These are phyloP conservation scores for Willisornis vidua DNA, from an alignment of 2,113 vertebrate genomes.

Conservation along the genomic window DNA sequence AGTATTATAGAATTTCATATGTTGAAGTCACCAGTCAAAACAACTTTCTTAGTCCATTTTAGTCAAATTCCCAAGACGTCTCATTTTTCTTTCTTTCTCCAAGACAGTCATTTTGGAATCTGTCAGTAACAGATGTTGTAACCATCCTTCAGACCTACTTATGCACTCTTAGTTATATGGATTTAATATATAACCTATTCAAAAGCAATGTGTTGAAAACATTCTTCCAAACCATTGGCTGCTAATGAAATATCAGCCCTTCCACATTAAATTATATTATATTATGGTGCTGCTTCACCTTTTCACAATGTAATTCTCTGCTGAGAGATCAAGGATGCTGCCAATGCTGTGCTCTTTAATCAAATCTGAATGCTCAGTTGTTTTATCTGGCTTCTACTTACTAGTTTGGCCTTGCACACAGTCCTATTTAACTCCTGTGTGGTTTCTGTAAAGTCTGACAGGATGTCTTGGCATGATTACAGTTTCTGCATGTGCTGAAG, in stretches of 20 bases:
- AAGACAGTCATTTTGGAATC: neutral
- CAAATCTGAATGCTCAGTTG: slow-evolving; percentile 4
- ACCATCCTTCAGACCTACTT: neutral
- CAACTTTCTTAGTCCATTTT: neutral
- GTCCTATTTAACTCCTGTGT: neutral
- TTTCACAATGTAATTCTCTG: neutral
- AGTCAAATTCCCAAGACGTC: neutral
- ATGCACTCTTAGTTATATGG: neutral
- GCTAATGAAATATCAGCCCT: slow-evolving; percentile 38
- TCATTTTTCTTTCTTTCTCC: neutral
- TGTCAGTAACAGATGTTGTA: neutral
- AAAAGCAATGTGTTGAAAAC: slow-evolving; percentile 8
- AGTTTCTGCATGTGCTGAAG: neutral
- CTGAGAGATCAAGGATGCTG: slow-evolving; percentile 14
- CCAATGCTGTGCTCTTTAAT: neutral
- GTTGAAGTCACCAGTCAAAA: neutral
- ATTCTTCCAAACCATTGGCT: slow-evolving; percentile 9
- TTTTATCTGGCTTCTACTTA: slow-evolving; percentile 11
- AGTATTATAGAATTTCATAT: neutral
- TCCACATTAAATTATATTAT: neutral
- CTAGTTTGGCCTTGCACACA: neutral
- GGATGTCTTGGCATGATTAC: neutral
- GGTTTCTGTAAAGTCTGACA: slow-evolving; percentile 9
- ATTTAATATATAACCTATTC: slow-evolving; percentile 7
- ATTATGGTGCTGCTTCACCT: neutral